Evolutionary conservation across 2,888 invertebrate genomes (phyloP).

Genomic region (Nemoura dubitans): DNA sequence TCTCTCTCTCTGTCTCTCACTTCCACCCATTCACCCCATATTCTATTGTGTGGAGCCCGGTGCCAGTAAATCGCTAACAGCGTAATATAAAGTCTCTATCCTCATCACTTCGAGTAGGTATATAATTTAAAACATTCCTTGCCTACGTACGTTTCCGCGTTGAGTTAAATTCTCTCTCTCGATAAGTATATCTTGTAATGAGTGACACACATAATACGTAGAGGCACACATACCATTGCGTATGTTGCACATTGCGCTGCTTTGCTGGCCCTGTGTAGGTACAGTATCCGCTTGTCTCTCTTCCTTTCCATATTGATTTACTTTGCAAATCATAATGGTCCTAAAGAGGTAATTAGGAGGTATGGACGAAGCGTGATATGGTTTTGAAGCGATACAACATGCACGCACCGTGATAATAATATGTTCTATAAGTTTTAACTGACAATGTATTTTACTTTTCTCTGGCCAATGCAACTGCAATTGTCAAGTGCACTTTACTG

Average conservation of each 20-base stretch:
- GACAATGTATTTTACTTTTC: too few relatives aligned
- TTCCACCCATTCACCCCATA: not conserved
- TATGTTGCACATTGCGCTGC: not conserved
- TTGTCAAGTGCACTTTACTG: too few relatives aligned
- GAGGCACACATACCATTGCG: not conserved
- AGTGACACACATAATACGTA: slow-evolving; percentile 8
- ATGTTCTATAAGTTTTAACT: too few relatives aligned
- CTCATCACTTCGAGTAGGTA: slow-evolving; percentile 9
- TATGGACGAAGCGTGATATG: too few relatives aligned
- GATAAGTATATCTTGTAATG: not conserved
- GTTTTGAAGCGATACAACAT: too few relatives aligned
- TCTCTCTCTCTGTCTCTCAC: not conserved
- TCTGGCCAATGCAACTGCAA: too few relatives aligned
- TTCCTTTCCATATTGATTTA: not conserved
- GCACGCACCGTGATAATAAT: too few relatives aligned
- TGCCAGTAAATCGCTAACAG: slow-evolving; percentile 19
- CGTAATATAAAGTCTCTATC: slow-evolving; percentile 5
- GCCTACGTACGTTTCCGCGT: slow-evolving; percentile 17
- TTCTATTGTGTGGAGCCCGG: slow-evolving; percentile 18
- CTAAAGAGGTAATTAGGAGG: not conserved
- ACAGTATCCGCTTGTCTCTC: not conserved
- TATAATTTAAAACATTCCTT: slow-evolving; percentile 23
- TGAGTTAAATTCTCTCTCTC: not conserved
- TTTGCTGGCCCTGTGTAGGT: not conserved
- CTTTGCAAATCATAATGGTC: not conserved